Evolutionary conservation across 1,140 invertebrate species (phyloP).

Genomic region (Drosophila kohkoa): DNA sequence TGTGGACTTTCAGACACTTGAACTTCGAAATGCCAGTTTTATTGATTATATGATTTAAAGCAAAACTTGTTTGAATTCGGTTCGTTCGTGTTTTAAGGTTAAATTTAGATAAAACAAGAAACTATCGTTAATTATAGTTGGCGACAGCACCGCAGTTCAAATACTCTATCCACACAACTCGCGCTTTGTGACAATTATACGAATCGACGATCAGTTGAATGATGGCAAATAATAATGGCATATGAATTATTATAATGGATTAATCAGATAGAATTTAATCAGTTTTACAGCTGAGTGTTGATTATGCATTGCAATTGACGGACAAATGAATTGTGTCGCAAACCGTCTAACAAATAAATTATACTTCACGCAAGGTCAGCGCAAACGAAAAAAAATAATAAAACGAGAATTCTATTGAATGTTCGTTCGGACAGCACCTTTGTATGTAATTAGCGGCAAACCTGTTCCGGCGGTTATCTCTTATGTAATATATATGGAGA

Average conservation of each 20-base stretch:
- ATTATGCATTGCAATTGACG: conserved; percentile 11
- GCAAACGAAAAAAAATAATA: conserved; percentile 6
- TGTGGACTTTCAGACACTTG: conserved; percentile 14
- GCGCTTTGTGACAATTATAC: background rate
- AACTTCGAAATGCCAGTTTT: conserved; percentile 31
- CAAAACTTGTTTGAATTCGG: conserved; percentile 33
- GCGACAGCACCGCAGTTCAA: background rate
- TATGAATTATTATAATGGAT: background rate
- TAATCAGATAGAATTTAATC: conserved; percentile 6
- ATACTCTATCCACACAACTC: conserved; percentile 20
- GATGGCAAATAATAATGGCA: conserved; percentile 8
- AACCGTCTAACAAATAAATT: conserved; percentile 31
- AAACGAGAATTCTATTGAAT: conserved; percentile 45
- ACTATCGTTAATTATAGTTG: background rate
- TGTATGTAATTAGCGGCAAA: conserved; percentile 48
- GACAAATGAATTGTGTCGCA: conserved; percentile 9
- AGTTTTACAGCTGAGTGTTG: background rate
- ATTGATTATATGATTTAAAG: conserved; percentile 15
- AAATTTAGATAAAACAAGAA: conserved; percentile 37
- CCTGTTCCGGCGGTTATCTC: conserved; percentile 42
- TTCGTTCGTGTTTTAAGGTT: conserved; percentile 16
- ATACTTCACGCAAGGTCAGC: conserved; percentile 42
- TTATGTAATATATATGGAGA: conserved; percentile 34
- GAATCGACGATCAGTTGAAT: background rate
- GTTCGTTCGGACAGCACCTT: conserved; percentile 20